Evolutionary conservation across 2,888 invertebrate genomes (phyloP), one percentile per base, ranked within the genome.

Genomic region (Limnephilus auricula): DNA sequence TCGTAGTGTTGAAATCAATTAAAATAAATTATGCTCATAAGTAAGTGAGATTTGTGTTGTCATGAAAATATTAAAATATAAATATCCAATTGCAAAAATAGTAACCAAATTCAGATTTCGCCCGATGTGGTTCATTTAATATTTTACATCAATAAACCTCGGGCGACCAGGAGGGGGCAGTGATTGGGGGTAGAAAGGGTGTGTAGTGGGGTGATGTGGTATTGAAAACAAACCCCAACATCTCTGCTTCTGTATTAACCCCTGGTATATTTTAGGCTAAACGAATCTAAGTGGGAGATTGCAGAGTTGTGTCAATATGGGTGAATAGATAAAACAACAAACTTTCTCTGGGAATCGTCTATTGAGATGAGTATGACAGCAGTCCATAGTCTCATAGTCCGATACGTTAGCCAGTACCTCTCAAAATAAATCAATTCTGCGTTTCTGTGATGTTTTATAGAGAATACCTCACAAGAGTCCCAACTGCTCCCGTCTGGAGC

Each of bases 261-360:
- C 84, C 65, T 65, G 37, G 32, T 34, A 78, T 79, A 90, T 90
- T 90, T 90, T 86, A 79, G 45, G 45, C 86, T 85, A 90, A 90
- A 79, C 89, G 50, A 78, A 89, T 83, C 84, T 79, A n/a, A 87
- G 91, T 89, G 84, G 87, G 91, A 91, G 84, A 84, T 91, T 91
- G 91, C 79, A 65, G 82, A 89, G 87, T 91, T 87, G 90, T 91
- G 90, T 90, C 87, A 90, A 91, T 87, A 91, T 91, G 87, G 80
- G 45, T 87, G 91, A 91, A 91, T 87, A 40, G 91, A 90, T 91
- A 90, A 91, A 91, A 87, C 91, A 91, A 91, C 91, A 91, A 91
- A 91, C 91, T 78, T 87, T 50, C 90, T 90, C 37, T 12, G 15
- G 25, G 65, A 84, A 91, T 91, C 91, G 45, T 89, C 89, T 91